Percentiles rank a stretch among this genome's conserved stretches.
Evolutionary conservation across 2,797 vertebrate species (phyloP).

Genomic region (Netta rufina): DNA sequence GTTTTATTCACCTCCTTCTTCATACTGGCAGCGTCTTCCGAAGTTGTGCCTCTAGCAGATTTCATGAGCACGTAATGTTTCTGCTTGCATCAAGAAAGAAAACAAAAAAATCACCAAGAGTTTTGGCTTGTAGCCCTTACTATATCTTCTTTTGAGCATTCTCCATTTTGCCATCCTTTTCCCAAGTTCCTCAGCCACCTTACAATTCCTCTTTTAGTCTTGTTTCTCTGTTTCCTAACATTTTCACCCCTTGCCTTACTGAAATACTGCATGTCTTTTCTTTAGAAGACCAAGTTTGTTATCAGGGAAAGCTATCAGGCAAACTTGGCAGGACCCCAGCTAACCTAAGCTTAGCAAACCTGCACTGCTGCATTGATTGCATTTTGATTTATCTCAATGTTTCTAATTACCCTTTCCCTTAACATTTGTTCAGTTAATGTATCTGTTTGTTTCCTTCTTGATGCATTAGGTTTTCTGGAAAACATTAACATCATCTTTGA

Average conservation of each 20-base stretch:
- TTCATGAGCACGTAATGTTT: neutral
- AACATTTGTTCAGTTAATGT: slow-evolving; percentile 12
- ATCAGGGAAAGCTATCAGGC: neutral
- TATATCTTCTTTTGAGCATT: neutral
- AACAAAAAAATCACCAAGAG: rapidly evolving
- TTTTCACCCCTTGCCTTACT: neutral
- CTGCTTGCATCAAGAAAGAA: neutral
- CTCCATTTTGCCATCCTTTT: neutral
- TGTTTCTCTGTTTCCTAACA: neutral
- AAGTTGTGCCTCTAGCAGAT: neutral
- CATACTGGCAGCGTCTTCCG: neutral
- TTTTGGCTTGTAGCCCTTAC: neutral
- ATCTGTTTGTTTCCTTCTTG: slow-evolving; percentile 15
- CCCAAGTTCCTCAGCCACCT: neutral
- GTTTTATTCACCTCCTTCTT: neutral
- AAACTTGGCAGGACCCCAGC: neutral
- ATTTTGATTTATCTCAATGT: slow-evolving; percentile 45
- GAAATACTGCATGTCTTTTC: neutral
- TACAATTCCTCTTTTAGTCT: neutral
- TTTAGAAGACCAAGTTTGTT: neutral
- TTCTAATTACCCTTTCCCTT: slow-evolving; percentile 31
- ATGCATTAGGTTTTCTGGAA: slow-evolving; percentile 9
- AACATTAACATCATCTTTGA: neutral
- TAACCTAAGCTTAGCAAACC: neutral
- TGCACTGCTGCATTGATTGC: neutral